phyloP scores from a whole-genome alignment of 1,140 invertebrate genomes.

The Macrotrachela quadricornifera region DNA sequence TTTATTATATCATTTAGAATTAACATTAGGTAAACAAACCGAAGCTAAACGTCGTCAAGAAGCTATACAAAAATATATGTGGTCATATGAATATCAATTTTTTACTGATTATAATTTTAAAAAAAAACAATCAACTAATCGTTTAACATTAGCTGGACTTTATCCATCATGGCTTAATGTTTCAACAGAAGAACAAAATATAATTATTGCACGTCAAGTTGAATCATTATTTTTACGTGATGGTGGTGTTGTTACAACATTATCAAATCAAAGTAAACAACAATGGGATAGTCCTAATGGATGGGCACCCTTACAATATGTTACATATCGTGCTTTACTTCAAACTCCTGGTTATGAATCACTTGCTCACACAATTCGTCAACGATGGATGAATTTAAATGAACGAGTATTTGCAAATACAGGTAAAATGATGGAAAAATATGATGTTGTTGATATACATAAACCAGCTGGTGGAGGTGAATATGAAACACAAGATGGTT shows the following conservation, averaged over 20 bases:
- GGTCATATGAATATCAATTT: conserved; percentile 57
- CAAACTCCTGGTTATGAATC: conserved; percentile 41
- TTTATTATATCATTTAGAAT: conserved; percentile 54
- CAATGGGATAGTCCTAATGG: conserved; percentile 86
- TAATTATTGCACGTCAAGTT: not conserved
- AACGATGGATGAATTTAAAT: conserved; percentile 58
- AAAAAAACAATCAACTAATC: conserved; percentile 38
- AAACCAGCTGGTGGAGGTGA: conserved; percentile 61
- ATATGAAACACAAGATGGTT: conserved; percentile 63
- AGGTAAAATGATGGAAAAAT: conserved; percentile 34
- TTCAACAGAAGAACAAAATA: conserved; percentile 15
- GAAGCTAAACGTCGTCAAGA: conserved; percentile 41
- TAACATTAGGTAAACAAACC: conserved; percentile 44
- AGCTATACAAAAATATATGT: conserved; percentile 49
- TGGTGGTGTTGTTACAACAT: conserved; percentile 55
- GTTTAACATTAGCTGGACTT: conserved; percentile 63
- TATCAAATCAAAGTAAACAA: conserved; percentile 52
- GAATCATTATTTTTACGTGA: not conserved
- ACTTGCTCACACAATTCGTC: conserved; percentile 47
- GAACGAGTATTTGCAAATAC: conserved; percentile 48
- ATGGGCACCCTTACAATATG: conserved; percentile 63
- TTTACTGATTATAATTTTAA: conserved; percentile 68
- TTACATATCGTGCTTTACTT: conserved; percentile 53
- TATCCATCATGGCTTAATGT: conserved; percentile 54
- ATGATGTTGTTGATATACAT: conserved; percentile 46